Percentiles rank a stretch among this genome's conserved stretches.
These are phyloP conservation scores for Latrodectus elegans DNA, from an alignment of 2,888 invertebrate species.

Conservation along the genomic window DNA sequence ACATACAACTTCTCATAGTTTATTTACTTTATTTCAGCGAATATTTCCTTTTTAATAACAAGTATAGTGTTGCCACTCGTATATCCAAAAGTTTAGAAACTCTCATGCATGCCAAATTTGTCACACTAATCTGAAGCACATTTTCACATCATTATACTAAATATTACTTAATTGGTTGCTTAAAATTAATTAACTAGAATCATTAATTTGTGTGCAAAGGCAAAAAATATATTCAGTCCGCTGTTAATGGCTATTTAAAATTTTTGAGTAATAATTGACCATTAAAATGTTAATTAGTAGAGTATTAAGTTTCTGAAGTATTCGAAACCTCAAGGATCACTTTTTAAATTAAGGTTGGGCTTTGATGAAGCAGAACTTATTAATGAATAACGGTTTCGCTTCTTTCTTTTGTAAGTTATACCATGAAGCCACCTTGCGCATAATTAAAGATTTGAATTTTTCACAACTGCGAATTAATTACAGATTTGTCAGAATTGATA, in stretches of 20 bases:
- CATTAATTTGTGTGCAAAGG: slow-evolving; percentile 36
- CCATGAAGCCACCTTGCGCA: slow-evolving; percentile 10
- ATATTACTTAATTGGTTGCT: slow-evolving; percentile 55
- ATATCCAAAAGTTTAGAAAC: slow-evolving; percentile 23
- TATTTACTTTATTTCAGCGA: no score
- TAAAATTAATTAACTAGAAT: slow-evolving; percentile 60
- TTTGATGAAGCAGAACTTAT: slow-evolving; percentile 12
- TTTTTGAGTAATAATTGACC: slow-evolving; percentile 47
- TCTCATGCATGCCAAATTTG: slow-evolving; percentile 7
- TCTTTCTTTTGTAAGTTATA: slow-evolving; percentile 22
- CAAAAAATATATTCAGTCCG: not conserved
- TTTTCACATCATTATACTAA: slow-evolving; percentile 24
- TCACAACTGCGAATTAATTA: slow-evolving; percentile 39
- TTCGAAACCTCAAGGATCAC: slow-evolving; percentile 21
- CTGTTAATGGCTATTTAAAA: slow-evolving; percentile 46
- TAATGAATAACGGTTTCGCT: slow-evolving; percentile 46
- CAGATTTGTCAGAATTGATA: slow-evolving; percentile 15
- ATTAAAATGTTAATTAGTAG: slow-evolving; percentile 60
- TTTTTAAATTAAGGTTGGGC: slow-evolving; percentile 21
- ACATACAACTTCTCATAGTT: no score
- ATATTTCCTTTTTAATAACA: no score
- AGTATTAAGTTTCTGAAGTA: slow-evolving; percentile 54
- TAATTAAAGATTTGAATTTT: slow-evolving; percentile 47
- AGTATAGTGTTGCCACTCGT: no score
- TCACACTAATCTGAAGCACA: slow-evolving; percentile 13